Percentiles rank a stretch among this genome's conserved stretches.
phyloP scores from a whole-genome alignment of 2,113 vertebrate genomes.

The Nesoenas mayeri region DNA sequence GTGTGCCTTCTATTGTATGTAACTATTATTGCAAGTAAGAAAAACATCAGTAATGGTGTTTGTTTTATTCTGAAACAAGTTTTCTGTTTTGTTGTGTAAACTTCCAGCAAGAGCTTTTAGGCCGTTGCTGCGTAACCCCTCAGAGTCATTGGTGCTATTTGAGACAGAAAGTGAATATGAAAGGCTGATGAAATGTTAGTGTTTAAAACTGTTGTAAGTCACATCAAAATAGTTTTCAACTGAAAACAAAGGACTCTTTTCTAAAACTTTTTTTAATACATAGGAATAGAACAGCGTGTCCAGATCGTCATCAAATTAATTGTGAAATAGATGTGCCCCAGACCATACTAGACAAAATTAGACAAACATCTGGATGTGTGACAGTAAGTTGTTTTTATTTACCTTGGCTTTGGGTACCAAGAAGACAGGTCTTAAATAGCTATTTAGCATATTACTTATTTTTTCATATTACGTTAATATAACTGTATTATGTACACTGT shows the following conservation, averaged over 20 bases:
- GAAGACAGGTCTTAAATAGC: not conserved
- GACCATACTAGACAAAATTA: constrained; percentile 8
- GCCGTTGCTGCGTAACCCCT: not conserved
- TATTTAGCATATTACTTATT: not conserved
- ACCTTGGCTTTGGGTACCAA: not conserved
- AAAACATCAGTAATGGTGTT: not conserved
- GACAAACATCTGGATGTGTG: constrained; percentile 31
- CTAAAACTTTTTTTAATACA: not conserved
- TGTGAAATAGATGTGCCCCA: constrained; percentile 55
- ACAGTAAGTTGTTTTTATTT: constrained; percentile 59
- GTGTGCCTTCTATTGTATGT: not conserved
- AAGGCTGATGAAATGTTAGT: not conserved
- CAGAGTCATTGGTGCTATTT: not conserved
- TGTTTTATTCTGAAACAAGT: not conserved
- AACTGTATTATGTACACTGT: not conserved
- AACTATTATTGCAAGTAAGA: not conserved
- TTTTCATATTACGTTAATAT: not conserved
- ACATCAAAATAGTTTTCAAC: not conserved
- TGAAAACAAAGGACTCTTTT: not conserved
- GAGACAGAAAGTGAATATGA: not conserved
- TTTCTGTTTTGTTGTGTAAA: not conserved
- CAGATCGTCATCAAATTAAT: constrained; percentile 72
- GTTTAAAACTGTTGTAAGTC: not conserved
- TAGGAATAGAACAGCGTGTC: constrained; percentile 70
- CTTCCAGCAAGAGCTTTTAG: not conserved